Evolutionary conservation across 2,797 vertebrate species (phyloP).

Genomic region (Tangara arthus): DNA sequence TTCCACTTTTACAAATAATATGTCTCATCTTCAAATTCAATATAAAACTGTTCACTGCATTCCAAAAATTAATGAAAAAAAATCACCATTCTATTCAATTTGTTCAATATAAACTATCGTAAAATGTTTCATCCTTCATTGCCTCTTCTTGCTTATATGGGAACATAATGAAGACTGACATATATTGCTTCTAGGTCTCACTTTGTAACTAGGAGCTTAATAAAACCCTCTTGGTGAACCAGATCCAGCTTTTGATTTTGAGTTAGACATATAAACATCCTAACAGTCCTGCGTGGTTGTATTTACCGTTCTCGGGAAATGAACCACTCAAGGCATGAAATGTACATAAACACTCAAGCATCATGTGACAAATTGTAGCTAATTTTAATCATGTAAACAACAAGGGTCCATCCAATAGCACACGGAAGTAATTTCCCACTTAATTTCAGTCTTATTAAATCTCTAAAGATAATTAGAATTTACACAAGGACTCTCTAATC

Average conservation of each 20-base stretch:
- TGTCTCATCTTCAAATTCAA: not conserved
- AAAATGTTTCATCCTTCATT: not conserved
- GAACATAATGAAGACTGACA: not conserved
- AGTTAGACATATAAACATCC: not conserved
- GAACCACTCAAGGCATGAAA: constrained; percentile 45
- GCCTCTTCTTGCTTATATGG: not conserved
- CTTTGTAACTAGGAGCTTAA: not conserved
- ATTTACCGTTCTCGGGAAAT: constrained; percentile 32
- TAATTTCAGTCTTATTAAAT: constrained; percentile 25
- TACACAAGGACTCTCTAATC: not conserved
- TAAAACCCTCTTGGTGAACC: not conserved
- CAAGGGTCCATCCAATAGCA: not conserved
- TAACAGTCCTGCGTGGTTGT: not conserved
- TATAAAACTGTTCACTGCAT: not conserved
- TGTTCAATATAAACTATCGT: not conserved
- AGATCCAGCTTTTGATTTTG: not conserved
- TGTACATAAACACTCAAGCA: constrained; percentile 25
- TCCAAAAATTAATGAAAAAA: constrained; percentile 14
- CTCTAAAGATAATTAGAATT: not conserved
- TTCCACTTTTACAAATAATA: not conserved
- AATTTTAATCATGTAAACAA: constrained; percentile 57
- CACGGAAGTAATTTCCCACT: constrained; percentile 8
- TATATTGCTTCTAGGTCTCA: not conserved
- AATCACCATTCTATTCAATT: not conserved
- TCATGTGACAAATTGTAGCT: not conserved